These are phyloP conservation scores for Burhinus bistriatus DNA, from an alignment of 2,113 vertebrate genomes.

Conservation along the genomic window DNA sequence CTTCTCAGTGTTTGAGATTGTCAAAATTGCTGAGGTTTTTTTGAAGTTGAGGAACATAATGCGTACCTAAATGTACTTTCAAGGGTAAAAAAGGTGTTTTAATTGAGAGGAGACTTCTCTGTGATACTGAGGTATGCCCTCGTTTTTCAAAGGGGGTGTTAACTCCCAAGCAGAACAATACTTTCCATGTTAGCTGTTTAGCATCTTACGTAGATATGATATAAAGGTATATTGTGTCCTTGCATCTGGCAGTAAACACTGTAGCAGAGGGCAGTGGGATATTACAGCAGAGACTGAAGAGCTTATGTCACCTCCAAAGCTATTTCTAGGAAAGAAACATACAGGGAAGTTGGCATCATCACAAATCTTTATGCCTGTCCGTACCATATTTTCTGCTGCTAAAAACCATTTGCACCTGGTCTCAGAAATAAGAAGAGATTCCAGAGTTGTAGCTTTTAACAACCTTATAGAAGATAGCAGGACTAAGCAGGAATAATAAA, in stretches of 20 bases:
- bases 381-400: background rate
- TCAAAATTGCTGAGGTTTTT: background rate
- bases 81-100: background rate
- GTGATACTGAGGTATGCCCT: accelerated
- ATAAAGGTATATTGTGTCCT: background rate
- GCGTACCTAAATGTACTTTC: background rate
- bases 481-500: constrained; percentile 11
- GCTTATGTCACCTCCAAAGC: background rate
- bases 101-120: background rate
- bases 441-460: background rate
- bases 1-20: background rate
- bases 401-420: background rate
- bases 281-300: background rate
- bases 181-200: background rate
- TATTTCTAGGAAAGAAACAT: background rate
- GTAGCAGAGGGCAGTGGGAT: background rate
- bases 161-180: background rate
- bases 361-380: background rate
- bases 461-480: background rate
- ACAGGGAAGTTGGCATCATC: background rate
- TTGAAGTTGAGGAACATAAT: background rate
- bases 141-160: background rate
- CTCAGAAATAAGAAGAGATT: background rate
- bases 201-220: background rate
- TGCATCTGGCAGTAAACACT: background rate